Percentiles rank a stretch among this genome's conserved stretches.
Conservation (phyloP, 2,797 vertebrate genomes). For the Adrianichthys oophorus region DNA sequence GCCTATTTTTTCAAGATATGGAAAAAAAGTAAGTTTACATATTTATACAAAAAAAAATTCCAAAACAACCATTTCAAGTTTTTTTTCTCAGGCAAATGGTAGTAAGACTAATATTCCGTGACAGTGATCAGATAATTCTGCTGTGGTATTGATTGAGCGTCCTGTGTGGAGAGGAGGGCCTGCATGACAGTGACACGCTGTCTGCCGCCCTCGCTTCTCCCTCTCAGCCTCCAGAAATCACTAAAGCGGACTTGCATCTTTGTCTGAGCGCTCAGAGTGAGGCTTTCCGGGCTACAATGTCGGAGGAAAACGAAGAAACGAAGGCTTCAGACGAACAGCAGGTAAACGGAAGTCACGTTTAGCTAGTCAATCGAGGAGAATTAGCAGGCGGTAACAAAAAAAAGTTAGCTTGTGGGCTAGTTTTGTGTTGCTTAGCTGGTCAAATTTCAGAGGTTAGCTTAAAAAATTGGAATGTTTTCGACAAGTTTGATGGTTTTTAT, state of each 20-base stretch:
- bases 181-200: conserved; percentile 19
- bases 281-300: conserved; percentile 73
- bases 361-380: not conserved
- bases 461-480: not conserved
- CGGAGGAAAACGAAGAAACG: conserved; percentile 80
- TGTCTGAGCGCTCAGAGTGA: conserved; percentile 2
- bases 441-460: conserved; percentile 7
- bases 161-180: conserved; percentile 48
- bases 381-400: conserved; percentile 30
- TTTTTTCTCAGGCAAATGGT: too few species aligned
- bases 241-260: conserved; percentile 5
- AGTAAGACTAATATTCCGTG: too few species aligned
- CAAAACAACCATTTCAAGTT: too few species aligned
- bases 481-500: not conserved
- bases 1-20: too few species aligned
- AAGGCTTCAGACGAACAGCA: conserved; percentile 85
- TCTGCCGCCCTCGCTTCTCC: conserved; percentile 22
- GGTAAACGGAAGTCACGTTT: conserved; percentile 64
- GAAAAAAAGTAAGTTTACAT: too few species aligned
- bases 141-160: conserved; percentile 49
- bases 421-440: conserved; percentile 15
- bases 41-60: too few species aligned
- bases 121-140: too few species aligned
- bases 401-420: conserved; percentile 53
- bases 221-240: conserved; percentile 8